Evolutionary conservation across 2,888 invertebrate genomes (phyloP).

Genomic region (Branchellion lobata): DNA sequence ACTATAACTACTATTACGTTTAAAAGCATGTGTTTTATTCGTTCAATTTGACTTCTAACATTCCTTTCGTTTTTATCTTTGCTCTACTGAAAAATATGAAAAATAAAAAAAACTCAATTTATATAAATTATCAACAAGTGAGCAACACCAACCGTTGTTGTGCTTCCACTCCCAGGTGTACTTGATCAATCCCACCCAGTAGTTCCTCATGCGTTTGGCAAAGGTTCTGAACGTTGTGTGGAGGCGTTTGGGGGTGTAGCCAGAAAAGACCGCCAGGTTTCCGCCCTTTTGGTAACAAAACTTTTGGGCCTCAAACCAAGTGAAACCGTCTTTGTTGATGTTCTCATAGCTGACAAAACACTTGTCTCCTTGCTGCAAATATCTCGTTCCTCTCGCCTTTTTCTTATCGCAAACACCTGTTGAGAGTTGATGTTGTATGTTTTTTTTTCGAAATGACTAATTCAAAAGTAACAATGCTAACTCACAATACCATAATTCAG

Average conservation of each 20-base stretch:
- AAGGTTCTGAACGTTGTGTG: not conserved
- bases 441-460: not conserved
- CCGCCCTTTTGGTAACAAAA: not conserved
- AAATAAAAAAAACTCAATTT: too few relatives aligned
- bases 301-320: slow-evolving; percentile 13
- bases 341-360: slow-evolving; percentile 4
- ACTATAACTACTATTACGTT: too few relatives aligned
- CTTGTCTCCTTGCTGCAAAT: not conserved
- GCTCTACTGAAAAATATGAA: too few relatives aligned
- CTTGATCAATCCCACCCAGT: slow-evolving; percentile 16
- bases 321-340: not conserved
- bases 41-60: too few relatives aligned
- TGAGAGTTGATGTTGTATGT: not conserved
- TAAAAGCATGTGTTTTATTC: too few relatives aligned
- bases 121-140: too few relatives aligned
- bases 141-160: not conserved
- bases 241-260: not conserved
- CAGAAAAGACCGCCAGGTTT: not conserved
- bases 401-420: not conserved
- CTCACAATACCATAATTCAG: too few relatives aligned
- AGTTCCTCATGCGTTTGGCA: not conserved
- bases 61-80: too few relatives aligned
- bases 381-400: not conserved
- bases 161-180: slow-evolving; percentile 12
- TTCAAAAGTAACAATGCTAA: not conserved